A percentile compares a stretch with the other conserved stretches of the same genome.
Conservation (phyloP, 2,113 vertebrate species). For the Pristiophorus japonicus region DNA sequence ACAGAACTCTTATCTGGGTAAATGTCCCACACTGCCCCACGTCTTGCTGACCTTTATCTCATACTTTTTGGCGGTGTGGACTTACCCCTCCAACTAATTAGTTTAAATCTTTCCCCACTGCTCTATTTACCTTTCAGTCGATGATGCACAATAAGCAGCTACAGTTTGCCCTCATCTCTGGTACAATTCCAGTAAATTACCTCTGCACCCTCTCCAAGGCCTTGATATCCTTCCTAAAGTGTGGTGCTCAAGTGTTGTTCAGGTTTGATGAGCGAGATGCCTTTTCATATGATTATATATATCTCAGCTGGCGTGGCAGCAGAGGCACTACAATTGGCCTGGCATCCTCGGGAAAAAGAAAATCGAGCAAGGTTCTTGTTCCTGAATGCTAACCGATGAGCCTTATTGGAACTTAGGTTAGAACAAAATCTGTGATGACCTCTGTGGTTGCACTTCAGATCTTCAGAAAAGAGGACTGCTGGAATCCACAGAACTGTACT, state of each 20-base stretch:
- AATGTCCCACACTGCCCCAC: too few species aligned
- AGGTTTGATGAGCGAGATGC: background rate
- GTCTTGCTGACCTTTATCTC: too few species aligned
- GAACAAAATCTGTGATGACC: background rate
- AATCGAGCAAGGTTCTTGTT: background rate
- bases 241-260: background rate
- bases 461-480: background rate
- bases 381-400: background rate
- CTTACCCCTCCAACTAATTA: too few species aligned
- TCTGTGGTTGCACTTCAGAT: background rate
- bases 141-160: too few species aligned
- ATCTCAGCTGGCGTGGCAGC: background rate
- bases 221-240: too few species aligned
- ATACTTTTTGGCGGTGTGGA: too few species aligned
- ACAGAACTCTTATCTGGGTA: too few species aligned
- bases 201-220: too few species aligned
- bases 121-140: too few species aligned
- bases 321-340: background rate
- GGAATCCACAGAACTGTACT: background rate
- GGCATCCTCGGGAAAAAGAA: background rate
- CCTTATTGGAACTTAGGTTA: background rate
- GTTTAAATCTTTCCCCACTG: too few species aligned
- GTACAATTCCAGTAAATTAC: too few species aligned
- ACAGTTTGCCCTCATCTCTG: too few species aligned
- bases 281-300: background rate